Conservation (phyloP, 2,113 vertebrate genomes). For the Upupa epops region DNA sequence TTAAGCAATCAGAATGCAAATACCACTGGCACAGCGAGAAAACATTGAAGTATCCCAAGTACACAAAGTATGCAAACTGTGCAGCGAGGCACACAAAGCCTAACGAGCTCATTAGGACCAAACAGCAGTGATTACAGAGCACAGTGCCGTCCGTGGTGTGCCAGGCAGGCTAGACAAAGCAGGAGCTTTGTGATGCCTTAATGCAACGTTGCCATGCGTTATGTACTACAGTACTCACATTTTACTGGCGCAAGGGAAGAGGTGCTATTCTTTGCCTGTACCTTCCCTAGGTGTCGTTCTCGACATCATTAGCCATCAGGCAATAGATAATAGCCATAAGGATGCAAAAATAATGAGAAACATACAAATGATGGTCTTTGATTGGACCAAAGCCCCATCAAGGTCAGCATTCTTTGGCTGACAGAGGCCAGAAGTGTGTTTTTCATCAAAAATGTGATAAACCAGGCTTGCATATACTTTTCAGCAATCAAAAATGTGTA, state of each 20-base stretch:
- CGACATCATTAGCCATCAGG: neutral
- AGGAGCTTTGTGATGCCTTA: neutral
- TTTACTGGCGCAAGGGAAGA: conserved; percentile 10
- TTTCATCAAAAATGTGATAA: neutral
- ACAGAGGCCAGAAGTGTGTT: neutral
- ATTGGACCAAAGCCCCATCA: neutral
- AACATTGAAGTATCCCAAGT: conserved; percentile 14
- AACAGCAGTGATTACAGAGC: conserved; percentile 47
- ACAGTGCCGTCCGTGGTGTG: conserved; percentile 28
- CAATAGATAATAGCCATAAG: neutral
- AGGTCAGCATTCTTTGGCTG: neutral
- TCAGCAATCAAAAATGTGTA: neutral
- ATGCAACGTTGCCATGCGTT: neutral
- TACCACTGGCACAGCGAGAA: conserved; percentile 26
- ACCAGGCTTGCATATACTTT: neutral
- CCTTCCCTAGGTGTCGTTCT: neutral
- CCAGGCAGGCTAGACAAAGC: neutral
- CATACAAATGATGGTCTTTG: neutral
- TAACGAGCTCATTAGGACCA: conserved; percentile 58
- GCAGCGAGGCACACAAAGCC: conserved; percentile 54
- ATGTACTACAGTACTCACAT: neutral
- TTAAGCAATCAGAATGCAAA: conserved; percentile 50
- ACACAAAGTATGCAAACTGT: conserved; percentile 43
- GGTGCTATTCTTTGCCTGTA: neutral
- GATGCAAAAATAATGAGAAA: neutral